Conservation (phyloP, 2,113 vertebrate species). For the Eolophus roseicapilla region DNA sequence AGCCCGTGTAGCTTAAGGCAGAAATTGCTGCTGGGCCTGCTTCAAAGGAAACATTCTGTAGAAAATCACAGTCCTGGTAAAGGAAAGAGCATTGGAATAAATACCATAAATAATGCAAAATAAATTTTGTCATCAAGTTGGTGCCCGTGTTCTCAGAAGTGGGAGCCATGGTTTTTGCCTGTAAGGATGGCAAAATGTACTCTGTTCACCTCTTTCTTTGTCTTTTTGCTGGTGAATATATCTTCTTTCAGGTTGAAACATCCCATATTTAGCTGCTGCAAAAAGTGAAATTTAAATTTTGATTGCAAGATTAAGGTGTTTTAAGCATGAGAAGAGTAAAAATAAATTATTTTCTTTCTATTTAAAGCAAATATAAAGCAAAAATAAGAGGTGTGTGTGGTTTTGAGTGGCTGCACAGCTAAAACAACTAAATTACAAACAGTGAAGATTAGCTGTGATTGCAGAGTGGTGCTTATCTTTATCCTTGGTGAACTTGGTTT, state of each 20-base stretch:
- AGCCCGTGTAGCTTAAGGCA: not conserved
- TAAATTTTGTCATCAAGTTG: not conserved
- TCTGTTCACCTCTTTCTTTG: not conserved
- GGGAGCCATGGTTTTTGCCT: not conserved
- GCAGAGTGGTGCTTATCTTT: not conserved
- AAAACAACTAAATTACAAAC: not conserved
- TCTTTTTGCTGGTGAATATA: not conserved
- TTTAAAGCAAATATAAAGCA: not conserved
- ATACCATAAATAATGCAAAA: not conserved
- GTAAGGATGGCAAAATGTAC: not conserved
- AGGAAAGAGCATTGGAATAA: not conserved
- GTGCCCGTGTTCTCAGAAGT: not conserved
- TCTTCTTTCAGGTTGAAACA: not conserved
- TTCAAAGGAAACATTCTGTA: not conserved
- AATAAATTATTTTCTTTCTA: not conserved
- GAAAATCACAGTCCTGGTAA: not conserved
- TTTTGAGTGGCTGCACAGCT: not conserved
- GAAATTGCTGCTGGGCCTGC: not conserved
- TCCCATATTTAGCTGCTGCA: not conserved
- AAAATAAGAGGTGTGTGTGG: not conserved
- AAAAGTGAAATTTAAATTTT: constrained; percentile 1
- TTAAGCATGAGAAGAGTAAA: not conserved
- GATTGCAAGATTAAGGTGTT: not conserved
- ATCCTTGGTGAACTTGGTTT: not conserved
- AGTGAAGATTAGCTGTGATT: not conserved